These are phyloP conservation scores for Zosterops lateralis DNA, from an alignment of 2,113 vertebrate species.

Conservation along the genomic window DNA sequence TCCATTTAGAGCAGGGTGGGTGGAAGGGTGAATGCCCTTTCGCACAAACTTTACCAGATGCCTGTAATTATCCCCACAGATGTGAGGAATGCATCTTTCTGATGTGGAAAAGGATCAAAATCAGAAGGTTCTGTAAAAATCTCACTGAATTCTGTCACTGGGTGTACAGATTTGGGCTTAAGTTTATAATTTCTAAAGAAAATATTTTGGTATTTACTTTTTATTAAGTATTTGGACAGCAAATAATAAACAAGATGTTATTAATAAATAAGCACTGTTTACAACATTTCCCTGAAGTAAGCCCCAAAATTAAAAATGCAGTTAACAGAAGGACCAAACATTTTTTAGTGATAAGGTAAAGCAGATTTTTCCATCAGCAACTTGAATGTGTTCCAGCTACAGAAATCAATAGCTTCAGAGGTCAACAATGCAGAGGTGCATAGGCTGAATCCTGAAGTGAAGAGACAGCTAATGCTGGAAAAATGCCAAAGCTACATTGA, in stretches of 20 bases:
- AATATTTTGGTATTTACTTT: neutral
- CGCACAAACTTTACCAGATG: neutral
- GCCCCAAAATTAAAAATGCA: neutral
- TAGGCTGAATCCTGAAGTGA: neutral
- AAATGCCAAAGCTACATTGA: neutral
- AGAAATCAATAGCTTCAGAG: slow-evolving; percentile 49
- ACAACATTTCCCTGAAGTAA: neutral
- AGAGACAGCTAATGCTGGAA: slow-evolving; percentile 22
- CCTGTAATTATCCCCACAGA: neutral
- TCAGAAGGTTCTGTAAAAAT: neutral
- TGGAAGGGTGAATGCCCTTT: neutral
- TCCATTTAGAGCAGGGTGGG: neutral
- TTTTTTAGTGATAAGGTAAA: neutral
- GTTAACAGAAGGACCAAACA: neutral
- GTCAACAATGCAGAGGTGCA: slow-evolving; percentile 21
- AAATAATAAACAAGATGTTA: neutral
- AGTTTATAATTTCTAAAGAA: neutral
- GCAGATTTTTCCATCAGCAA: neutral
- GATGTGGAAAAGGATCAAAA: neutral
- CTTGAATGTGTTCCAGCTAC: neutral
- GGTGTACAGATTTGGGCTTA: neutral
- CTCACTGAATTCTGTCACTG: neutral
- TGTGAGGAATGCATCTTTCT: neutral
- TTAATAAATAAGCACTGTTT: neutral
- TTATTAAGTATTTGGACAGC: neutral